Base-by-base conservation (phyloP, 2,888 invertebrate species). In the Melanophora roralis region DNA sequence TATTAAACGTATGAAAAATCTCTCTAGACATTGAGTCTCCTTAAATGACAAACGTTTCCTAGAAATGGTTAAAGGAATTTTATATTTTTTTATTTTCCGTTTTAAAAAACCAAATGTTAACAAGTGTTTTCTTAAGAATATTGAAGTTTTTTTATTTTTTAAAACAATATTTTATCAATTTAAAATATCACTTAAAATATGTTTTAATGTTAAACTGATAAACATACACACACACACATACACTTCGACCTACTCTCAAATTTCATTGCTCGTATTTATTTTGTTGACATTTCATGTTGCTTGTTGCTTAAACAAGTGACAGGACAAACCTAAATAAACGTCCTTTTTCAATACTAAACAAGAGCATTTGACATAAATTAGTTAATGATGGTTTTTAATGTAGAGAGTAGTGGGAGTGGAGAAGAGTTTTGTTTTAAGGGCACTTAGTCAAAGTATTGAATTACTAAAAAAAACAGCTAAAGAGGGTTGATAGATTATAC, bases 251-350 rank as follows among this genome's bases (percentile, higher is more conserved):
- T 27, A 27, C 3, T 32, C 40, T 86, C 86, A 51, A 55, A 68
- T 85, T 86, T 79, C 85, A 79, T 43, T 36, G 9, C n/a, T n/a
- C n/a, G n/a, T 14, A 73, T 57, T 73, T 62, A 53, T 68, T 76
- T 81, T 79, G 19, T 73, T 81, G 76, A 78, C 81, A 83, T 83
- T 83, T 78, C 23, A 47, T 57, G 55, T 57, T 38, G 34, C 77
- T 73, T 73, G 27, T 62, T 67, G 57, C 53, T 47, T n/a, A 79
- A 77, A 78, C 81, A 81, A 64, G 78, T 86, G 87, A 87, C 87
- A 86, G 84, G 73, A 80, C 59, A 72, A 76, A 84, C 87, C 87
- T 86, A 85, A 88, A 88, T 87, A 88, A 87, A 87, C 82, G 88
- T 82, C 84, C 87, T 84, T 83, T 53, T 32, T 7, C 6, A 43